Evolutionary conservation across 2,888 invertebrate genomes (phyloP).

Genomic region (Andrena flavipes): DNA sequence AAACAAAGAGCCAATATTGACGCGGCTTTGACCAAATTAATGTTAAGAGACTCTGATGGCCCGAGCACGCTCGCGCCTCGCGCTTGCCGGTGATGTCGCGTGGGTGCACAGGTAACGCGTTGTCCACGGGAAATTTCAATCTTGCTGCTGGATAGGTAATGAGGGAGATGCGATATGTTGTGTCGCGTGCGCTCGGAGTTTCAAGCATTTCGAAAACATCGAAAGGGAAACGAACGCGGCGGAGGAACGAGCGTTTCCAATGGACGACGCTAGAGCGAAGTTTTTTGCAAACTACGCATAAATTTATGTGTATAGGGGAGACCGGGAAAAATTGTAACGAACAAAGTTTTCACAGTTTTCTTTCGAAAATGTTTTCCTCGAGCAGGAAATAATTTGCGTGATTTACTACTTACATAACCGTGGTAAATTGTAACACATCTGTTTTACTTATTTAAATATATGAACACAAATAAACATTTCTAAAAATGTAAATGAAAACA

Average conservation of each 20-base stretch:
- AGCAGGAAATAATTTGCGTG: too few species aligned
- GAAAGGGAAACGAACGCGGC: neutral
- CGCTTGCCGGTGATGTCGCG: neutral
- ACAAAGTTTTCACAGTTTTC: too few species aligned
- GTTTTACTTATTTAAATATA: too few species aligned
- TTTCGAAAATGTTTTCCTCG: too few species aligned
- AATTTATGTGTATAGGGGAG: neutral
- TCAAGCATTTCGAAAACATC: neutral
- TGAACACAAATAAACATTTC: too few species aligned
- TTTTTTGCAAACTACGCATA: slow-evolving; percentile 30
- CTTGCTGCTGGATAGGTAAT: neutral
- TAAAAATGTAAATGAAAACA: too few species aligned
- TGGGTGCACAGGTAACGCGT: neutral
- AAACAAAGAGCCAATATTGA: slow-evolving; percentile 7
- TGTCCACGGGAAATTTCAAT: neutral
- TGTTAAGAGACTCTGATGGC: neutral
- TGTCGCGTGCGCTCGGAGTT: neutral
- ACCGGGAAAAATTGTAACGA: too few species aligned
- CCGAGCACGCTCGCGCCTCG: neutral
- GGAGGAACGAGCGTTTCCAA: neutral
- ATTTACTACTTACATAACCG: too few species aligned
- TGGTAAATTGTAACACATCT: too few species aligned
- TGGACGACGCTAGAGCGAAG: slow-evolving; percentile 2
- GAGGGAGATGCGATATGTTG: neutral
- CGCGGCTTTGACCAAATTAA: neutral